Evolutionary conservation across 2,888 invertebrate genomes (phyloP), one percentile per base, ranked within the genome.

Genomic region (Eurytoma californica): DNA sequence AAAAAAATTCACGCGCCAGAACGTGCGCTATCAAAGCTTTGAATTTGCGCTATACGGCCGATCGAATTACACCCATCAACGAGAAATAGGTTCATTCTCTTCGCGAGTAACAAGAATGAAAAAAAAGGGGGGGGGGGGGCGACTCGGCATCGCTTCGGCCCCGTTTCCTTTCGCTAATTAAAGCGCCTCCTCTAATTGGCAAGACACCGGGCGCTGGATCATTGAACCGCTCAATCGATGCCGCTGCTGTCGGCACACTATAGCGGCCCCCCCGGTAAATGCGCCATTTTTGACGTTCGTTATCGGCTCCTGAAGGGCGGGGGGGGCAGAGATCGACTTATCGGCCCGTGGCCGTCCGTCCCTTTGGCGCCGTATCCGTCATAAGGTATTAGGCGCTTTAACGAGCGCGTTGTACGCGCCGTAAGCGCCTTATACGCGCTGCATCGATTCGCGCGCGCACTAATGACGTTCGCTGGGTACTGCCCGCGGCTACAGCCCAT

Each of bases 271-370:
- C 14, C 49, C 5, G 2, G n/a, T 18, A 47, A 63, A 63, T 63
- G 63, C 18, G 39, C 39, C 18, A 63, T 63, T 63, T 63, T 63
- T 63, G 63, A 12, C 63, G 63, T 18, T 63, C 63, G 12, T 63
- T 63, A 63, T 63, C 39, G 28, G 53, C 53, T 39, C 7, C 39
- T 39, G n/a, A 39, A 0, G 39, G 5, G 39, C 3, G 39, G 5
- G 39, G 39, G 3, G 39, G 7, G 53, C 61, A 16, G 28, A 30
- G 47, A 63, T 63, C 63, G 63, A 63, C 63, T 63, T 63, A 63
- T 63, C 63, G 47, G n/a, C 63, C 30, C 63, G 39, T 39, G 63
- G 30, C 39, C 63, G 53, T n/a, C n/a, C 53, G 53, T 53, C 53
- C 14, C 53, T n/a, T 39, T 39, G 53, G 13, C 39, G 47, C 18